Conservation (phyloP, 1,140 invertebrate species). For the Drosophila nebulosa region DNA sequence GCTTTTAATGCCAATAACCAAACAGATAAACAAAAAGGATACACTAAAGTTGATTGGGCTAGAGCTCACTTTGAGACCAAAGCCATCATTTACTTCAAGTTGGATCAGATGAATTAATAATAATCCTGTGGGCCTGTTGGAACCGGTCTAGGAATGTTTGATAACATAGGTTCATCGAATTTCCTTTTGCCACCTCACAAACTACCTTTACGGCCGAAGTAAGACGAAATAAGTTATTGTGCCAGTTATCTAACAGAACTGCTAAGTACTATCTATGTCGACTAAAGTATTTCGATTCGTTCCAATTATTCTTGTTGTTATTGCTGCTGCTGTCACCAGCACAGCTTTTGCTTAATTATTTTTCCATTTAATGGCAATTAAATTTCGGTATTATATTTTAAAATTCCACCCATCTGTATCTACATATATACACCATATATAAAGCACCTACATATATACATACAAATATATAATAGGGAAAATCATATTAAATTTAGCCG, state of each 20-base stretch:
- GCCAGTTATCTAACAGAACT: not conserved
- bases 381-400: conserved; percentile 45
- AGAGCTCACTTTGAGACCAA: too few relatives aligned
- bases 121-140: too few relatives aligned
- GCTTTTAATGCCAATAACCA: conserved; percentile 26
- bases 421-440: not conserved
- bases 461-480: not conserved
- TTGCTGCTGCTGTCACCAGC: conserved; percentile 22
- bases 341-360: conserved; percentile 58
- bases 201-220: too few relatives aligned
- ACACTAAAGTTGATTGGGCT: not conserved
- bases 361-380: conserved; percentile 64
- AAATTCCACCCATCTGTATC: not conserved
- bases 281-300: not conserved
- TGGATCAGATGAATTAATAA: too few relatives aligned
- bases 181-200: too few relatives aligned
- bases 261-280: not conserved
- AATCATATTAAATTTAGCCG: not conserved
- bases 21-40: not conserved
- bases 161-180: too few relatives aligned
- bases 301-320: conserved; percentile 46
- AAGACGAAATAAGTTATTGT: too few relatives aligned
- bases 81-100: too few relatives aligned
- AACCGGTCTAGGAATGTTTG: too few relatives aligned
- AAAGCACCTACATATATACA: not conserved